Conservation (phyloP, 2,888 invertebrate species). For the Aelia acuminata region DNA sequence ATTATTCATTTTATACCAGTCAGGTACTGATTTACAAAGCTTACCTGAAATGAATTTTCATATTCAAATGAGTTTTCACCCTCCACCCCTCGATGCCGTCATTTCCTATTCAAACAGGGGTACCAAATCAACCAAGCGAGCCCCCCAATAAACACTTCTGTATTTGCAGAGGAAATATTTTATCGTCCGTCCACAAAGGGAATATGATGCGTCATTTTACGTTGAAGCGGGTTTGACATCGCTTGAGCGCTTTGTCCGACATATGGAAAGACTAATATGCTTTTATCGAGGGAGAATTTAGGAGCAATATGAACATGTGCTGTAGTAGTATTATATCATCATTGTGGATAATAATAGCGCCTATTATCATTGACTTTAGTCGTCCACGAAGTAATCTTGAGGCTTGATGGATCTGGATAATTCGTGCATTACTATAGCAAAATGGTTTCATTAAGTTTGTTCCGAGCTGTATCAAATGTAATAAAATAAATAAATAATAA, state of each 20-base stretch:
- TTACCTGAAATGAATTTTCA: slow-evolving; percentile 27
- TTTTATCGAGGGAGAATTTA: not conserved
- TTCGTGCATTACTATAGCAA: not conserved
- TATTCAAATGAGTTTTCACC: not conserved
- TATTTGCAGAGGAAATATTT: slow-evolving; percentile 5
- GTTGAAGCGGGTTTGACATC: not conserved
- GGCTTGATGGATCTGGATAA: not conserved
- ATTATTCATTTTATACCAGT: not conserved
- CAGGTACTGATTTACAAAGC: not conserved
- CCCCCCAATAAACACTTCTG: not conserved
- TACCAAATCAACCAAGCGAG: not conserved
- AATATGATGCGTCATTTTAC: not conserved
- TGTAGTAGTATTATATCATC: not conserved
- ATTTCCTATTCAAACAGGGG: not conserved
- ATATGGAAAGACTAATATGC: not conserved
- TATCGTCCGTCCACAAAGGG: not conserved
- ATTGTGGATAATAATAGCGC: not conserved
- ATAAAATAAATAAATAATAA: too few species aligned
- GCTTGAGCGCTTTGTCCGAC: not conserved
- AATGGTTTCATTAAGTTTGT: too few species aligned
- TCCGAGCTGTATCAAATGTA: too few species aligned
- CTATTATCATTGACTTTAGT: not conserved
- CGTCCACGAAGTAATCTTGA: not conserved
- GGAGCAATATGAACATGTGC: not conserved
- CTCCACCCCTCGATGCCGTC: not conserved